phyloP scores from a whole-genome alignment of 2,113 vertebrate species.

The Bambusicola thoracicus region DNA sequence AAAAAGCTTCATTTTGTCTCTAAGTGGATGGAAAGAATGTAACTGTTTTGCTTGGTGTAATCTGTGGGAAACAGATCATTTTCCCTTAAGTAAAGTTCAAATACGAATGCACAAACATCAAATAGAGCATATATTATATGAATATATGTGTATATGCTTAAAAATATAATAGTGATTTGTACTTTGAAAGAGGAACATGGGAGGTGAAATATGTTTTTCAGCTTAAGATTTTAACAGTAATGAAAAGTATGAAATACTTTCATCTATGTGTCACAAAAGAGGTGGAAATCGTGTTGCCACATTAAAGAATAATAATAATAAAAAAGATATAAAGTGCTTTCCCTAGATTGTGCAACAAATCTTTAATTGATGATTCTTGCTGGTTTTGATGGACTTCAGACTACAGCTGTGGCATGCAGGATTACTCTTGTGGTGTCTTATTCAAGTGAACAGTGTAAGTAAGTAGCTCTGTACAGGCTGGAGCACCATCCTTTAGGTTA shows the following conservation, averaged over 20 bases:
- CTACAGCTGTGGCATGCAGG: neutral
- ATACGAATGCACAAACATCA: neutral
- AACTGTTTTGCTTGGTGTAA: fast-evolving
- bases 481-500: constrained; percentile 4
- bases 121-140: neutral
- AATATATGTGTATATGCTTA: neutral
- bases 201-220: neutral
- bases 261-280: neutral
- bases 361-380: neutral
- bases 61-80: neutral
- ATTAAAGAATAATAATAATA: neutral
- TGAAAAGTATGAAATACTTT: neutral
- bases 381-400: neutral
- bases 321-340: neutral
- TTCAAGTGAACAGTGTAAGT: neutral
- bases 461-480: neutral
- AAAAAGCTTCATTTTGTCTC: neutral
- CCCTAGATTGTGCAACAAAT: neutral
- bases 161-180: neutral
- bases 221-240: neutral
- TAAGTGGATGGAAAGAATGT: neutral
- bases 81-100: neutral
- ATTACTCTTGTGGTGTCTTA: neutral
- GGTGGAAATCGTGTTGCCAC: neutral
- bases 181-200: neutral